These are phyloP conservation scores for Amiota minor DNA, from an alignment of 2,888 invertebrate genomes.

Conservation along the genomic window DNA sequence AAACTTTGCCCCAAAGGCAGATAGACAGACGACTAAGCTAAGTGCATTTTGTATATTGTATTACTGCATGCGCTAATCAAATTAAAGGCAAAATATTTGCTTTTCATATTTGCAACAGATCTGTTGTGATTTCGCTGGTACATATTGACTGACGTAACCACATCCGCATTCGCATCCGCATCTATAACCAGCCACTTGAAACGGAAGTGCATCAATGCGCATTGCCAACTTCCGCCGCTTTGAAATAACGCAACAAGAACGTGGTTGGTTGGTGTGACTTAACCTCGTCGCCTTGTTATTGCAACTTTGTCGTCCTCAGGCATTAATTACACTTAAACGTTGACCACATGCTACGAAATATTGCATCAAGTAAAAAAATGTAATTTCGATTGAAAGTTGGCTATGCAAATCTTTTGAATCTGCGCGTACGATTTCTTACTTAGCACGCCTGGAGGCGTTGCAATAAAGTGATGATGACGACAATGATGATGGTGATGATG, in stretches of 20 bases:
- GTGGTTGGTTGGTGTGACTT: too few species aligned
- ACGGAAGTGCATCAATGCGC: conserved; percentile 53
- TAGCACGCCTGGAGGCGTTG: conserved; percentile 35
- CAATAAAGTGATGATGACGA: conserved; percentile 2
- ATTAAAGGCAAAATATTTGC: conserved; percentile 64
- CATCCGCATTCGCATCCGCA: conserved; percentile 9
- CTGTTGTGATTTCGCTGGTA: conserved; percentile 10
- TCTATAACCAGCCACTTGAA: conserved; percentile 11
- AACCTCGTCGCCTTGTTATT: conserved; percentile 1
- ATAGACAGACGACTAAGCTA: neutral
- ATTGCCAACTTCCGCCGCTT: conserved; percentile 53
- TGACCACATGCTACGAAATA: conserved; percentile 73
- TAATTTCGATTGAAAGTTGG: conserved; percentile 39
- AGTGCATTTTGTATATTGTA: conserved; percentile 11
- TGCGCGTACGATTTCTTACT: neutral
- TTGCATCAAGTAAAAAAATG: conserved; percentile 12
- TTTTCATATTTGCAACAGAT: conserved; percentile 48
- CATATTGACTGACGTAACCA: neutral
- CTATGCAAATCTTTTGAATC: neutral
- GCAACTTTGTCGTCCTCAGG: conserved; percentile 59
- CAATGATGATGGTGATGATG: neutral
- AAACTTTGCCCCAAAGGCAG: conserved; percentile 4
- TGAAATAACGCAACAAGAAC: neutral
- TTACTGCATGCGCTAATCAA: conserved; percentile 55
- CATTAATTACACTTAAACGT: conserved; percentile 73